phyloP scores from a whole-genome alignment of 2,888 invertebrate genomes.

The Acleris laterana region DNA sequence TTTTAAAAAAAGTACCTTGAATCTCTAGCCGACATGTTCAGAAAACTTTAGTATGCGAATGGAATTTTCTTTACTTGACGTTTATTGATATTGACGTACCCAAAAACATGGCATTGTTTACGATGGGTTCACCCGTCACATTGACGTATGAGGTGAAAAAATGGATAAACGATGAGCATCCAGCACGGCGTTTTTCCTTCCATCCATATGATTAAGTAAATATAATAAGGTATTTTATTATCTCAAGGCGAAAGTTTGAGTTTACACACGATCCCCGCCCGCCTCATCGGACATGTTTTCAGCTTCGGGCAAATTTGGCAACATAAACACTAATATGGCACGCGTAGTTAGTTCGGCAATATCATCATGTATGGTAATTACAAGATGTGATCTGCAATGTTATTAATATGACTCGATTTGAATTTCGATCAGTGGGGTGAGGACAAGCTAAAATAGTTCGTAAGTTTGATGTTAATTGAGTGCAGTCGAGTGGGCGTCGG shows the following conservation, averaged over 20 bases:
- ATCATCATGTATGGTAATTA: constrained; percentile 30
- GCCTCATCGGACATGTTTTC: not conserved
- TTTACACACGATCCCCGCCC: not conserved
- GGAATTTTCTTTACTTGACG: constrained; percentile 18
- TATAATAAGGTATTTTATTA: not conserved
- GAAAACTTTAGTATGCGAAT: constrained; percentile 7
- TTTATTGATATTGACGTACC: constrained; percentile 18
- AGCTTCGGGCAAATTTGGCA: constrained; percentile 6
- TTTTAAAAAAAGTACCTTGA: too few relatives aligned
- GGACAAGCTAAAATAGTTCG: constrained; percentile 27
- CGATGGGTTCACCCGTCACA: constrained; percentile 1
- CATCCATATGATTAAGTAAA: too few relatives aligned
- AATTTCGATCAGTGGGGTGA: constrained; percentile 8
- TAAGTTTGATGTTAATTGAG: constrained; percentile 37
- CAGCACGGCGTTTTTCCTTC: not conserved
- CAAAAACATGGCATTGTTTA: constrained; percentile 5
- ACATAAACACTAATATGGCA: not conserved
- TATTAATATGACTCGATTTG: constrained; percentile 19
- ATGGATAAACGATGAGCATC: constrained; percentile 5
- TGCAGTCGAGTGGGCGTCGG: constrained; percentile 46
- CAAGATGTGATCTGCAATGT: constrained; percentile 27
- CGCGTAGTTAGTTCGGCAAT: constrained; percentile 21
- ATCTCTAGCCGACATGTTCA: constrained; percentile 6
- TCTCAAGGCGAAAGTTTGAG: not conserved
- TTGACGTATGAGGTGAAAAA: constrained; percentile 16